phyloP scores from a whole-genome alignment of 2,113 vertebrate species.

The Eidolon helvum region DNA sequence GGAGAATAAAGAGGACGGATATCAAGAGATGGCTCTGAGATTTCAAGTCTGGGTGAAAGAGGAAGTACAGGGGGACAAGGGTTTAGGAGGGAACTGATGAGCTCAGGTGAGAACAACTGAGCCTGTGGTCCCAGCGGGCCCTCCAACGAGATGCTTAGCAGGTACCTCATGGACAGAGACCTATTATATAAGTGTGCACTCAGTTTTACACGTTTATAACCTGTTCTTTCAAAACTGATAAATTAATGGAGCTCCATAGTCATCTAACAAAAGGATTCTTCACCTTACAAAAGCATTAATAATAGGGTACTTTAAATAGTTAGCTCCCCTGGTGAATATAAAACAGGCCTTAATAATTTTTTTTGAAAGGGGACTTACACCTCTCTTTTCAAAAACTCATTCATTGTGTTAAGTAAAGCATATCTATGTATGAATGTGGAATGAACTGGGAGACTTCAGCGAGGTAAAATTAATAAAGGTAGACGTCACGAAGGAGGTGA shows the following conservation, averaged over 20 bases:
- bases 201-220: not conserved
- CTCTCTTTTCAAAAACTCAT: constrained; percentile 67
- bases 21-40: not conserved
- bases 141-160: not conserved
- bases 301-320: constrained; percentile 63
- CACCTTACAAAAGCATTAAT: constrained; percentile 52
- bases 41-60: not conserved
- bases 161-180: not conserved
- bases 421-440: constrained; percentile 55
- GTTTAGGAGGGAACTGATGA: not conserved
- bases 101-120: not conserved
- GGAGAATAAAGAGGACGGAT: not conserved
- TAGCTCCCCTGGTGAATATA: constrained; percentile 60
- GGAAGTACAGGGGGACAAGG: too few species aligned
- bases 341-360: constrained; percentile 60
- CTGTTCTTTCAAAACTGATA: constrained; percentile 51
- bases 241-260: not conserved
- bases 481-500: constrained; percentile 4
- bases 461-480: constrained; percentile 56
- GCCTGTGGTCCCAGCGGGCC: not conserved
- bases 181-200: not conserved
- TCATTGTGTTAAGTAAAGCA: constrained; percentile 68
- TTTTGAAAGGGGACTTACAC: constrained; percentile 70
- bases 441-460: constrained; percentile 41
- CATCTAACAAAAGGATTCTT: constrained; percentile 36